phyloP scores from a whole-genome alignment of 2,113 vertebrate genomes.

The Upupa epops region DNA sequence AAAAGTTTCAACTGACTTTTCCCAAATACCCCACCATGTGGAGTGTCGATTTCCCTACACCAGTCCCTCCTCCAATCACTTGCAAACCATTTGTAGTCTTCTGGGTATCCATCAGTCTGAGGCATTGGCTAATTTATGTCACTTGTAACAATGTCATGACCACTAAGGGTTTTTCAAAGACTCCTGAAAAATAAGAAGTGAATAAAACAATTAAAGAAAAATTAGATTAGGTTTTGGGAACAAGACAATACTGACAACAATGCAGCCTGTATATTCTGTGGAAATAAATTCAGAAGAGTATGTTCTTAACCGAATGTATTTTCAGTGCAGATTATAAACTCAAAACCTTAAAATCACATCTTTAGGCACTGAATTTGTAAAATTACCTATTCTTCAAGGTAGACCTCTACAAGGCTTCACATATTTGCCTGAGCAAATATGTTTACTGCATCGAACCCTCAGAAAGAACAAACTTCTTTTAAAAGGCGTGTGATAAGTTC shows the following conservation, averaged over 20 bases:
- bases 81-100: conserved; percentile 88
- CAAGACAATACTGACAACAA: background rate
- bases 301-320: background rate
- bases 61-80: conserved; percentile 91
- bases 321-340: background rate
- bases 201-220: conserved; percentile 78
- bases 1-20: conserved; percentile 98
- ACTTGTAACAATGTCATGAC: conserved; percentile 83
- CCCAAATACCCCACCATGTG: conserved; percentile 95
- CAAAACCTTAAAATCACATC: background rate
- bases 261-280: background rate
- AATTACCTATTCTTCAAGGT: background rate
- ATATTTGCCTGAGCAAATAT: background rate
- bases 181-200: conserved; percentile 83
- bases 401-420: background rate
- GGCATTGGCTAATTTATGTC: conserved; percentile 88
- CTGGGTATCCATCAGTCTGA: conserved; percentile 78
- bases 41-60: conserved; percentile 90
- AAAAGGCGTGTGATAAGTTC: background rate
- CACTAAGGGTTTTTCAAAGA: conserved; percentile 83
- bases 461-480: background rate
- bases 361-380: background rate
- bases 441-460: background rate
- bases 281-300: background rate
- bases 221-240: background rate